These are phyloP conservation scores for Tillus elongatus DNA, from an alignment of 2,888 invertebrate genomes.

Conservation along the genomic window DNA sequence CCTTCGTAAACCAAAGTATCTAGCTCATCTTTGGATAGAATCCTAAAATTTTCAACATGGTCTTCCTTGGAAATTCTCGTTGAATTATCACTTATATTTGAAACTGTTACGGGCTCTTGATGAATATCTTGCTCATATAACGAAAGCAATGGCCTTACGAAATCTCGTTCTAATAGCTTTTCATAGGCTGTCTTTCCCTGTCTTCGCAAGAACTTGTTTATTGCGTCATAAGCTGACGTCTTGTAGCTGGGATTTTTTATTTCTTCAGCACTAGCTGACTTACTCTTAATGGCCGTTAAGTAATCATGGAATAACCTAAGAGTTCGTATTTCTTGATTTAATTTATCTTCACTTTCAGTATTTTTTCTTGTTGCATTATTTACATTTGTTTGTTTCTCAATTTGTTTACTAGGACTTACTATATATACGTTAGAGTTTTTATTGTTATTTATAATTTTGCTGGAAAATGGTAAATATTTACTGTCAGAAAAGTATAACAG, in stretches of 20 bases:
- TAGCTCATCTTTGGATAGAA: constrained; percentile 30
- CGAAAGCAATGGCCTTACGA: constrained; percentile 35
- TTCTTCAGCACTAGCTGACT: constrained; percentile 12
- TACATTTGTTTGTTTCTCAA: not conserved
- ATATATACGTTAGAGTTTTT: not conserved
- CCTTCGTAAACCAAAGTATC: constrained; percentile 27
- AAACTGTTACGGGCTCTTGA: constrained; percentile 21
- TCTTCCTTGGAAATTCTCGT: constrained; percentile 33
- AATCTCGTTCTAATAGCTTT: constrained; percentile 34
- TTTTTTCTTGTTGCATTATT: not conserved
- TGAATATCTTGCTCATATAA: constrained; percentile 32
- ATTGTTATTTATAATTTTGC: not conserved
- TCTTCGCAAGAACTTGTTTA: constrained; percentile 29
- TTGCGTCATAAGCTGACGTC: constrained; percentile 20
- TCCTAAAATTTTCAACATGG: constrained; percentile 28
- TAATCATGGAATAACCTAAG: constrained; percentile 26
- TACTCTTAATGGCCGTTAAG: constrained; percentile 25
- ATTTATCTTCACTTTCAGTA: constrained; percentile 13
- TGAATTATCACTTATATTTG: constrained; percentile 11
- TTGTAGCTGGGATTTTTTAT: not conserved
- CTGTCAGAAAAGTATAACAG: constrained; percentile 19
- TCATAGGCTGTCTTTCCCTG: constrained; percentile 34
- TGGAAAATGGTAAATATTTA: not conserved
- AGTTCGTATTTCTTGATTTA: constrained; percentile 19
- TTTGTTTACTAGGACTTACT: not conserved